A percentile compares a stretch with the other conserved stretches of the same genome.
These are phyloP conservation scores for Parnassius smintheus DNA, from an alignment of 2,888 invertebrate genomes.

Conservation along the genomic window DNA sequence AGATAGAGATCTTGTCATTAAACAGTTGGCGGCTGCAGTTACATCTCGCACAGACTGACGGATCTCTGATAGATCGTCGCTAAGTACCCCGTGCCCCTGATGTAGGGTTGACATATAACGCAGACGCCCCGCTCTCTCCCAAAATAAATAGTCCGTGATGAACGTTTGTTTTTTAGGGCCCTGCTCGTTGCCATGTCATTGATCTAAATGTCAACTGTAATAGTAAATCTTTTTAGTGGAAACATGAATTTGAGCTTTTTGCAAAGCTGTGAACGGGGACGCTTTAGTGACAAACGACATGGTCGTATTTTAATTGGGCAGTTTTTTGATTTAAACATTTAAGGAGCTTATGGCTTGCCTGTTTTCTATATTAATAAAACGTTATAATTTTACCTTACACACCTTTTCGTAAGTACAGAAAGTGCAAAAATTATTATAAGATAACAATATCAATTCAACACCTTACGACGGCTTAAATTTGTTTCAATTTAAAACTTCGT, in stretches of 20 bases:
- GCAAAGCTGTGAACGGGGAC: not conserved
- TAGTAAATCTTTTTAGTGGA: slow-evolving; percentile 13
- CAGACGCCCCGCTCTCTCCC: not conserved
- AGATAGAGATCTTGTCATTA: slow-evolving; percentile 11
- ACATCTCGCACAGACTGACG: slow-evolving; percentile 1
- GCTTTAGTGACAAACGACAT: not conserved
- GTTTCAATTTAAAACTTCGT: too few species aligned
- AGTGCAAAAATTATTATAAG: too few species aligned
- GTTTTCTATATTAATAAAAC: too few species aligned
- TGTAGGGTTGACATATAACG: slow-evolving; percentile 8
- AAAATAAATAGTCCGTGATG: slow-evolving; percentile 21
- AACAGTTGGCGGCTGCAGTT: slow-evolving; percentile 4
- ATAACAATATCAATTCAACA: too few species aligned
- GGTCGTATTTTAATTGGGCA: not conserved
- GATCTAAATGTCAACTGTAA: slow-evolving; percentile 13
- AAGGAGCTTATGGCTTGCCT: too few species aligned
- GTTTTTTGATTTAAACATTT: too few species aligned
- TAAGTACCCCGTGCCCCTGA: slow-evolving; percentile 1
- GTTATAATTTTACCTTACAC: too few species aligned
- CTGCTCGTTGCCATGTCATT: slow-evolving; percentile 5
- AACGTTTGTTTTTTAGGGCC: slow-evolving; percentile 14
- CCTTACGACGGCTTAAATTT: too few species aligned
- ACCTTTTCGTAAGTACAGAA: too few species aligned
- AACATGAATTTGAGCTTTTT: slow-evolving; percentile 13
- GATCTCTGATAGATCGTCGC: slow-evolving; percentile 1